Evolutionary conservation across 1,140 invertebrate genomes (phyloP), one percentile per base, ranked within the genome.

Genomic region (Agrilus planipennis): DNA sequence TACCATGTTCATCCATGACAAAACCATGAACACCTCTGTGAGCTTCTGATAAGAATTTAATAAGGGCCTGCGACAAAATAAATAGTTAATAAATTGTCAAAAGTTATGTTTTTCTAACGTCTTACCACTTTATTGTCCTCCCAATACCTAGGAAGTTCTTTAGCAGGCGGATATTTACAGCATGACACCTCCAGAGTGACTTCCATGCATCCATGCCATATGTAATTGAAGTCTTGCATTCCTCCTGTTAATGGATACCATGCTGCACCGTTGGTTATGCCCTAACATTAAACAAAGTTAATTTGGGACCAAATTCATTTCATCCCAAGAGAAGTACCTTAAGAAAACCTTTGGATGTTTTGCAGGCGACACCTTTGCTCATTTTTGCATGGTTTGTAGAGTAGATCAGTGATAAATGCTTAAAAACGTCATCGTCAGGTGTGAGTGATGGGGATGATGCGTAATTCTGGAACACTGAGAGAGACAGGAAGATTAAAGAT

Each of bases 171-270:
- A 65, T 84, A 96, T 68, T 98, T 99, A 65, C 88, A 92, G 66
- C 95, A 99, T 0, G 91, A 93, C 32, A 99, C 75, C 63, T 99
- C 95, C 23, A 99, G 65, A 0, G 95, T 99, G 12, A 98, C 80
- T 70, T 99, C 95, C 87, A 99, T 96, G 60, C 91, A 95, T 32
- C 93, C 94, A 54, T 90, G 91, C 79, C 88, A 89, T 10, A 97
- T 75, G 60, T 99, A 99, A 63, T 98, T 98, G 66, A 89, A 99
- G 61, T 99, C 95, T 70, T 98, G 93, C 88, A 91, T 90, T 5
- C 69, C 73, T 64, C 88, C 89, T 41, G 84, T 87, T 1, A 93
- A 63, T 0, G 86, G 84, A 63, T 92, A 92, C 89, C 89, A 92
- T 31, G 84, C 82, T 2, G 89, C 89, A 4, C 89, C 89, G 55